phyloP scores from a whole-genome alignment of 53 echinoderm and acorn worm genomes.

The Holothuria leucospilota region DNA sequence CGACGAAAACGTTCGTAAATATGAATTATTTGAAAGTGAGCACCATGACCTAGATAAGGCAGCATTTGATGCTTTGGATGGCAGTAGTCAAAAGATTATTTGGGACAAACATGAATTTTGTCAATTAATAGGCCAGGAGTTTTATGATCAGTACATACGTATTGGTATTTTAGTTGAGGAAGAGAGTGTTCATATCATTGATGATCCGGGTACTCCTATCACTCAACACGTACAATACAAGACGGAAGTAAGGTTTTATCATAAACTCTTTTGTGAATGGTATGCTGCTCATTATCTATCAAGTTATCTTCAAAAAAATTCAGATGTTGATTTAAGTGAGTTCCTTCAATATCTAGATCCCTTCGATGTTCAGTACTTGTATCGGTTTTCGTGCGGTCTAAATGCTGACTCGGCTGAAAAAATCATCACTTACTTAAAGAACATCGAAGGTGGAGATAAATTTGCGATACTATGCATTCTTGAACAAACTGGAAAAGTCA shows the following conservation, averaged over 20 bases:
- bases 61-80: not conserved
- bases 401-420: not conserved
- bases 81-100: not conserved
- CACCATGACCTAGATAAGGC: not conserved
- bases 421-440: not conserved
- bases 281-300: not conserved
- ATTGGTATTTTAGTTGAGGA: conserved; percentile 8
- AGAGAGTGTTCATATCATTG: not conserved
- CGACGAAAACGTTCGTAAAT: not conserved
- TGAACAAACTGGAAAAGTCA: not conserved
- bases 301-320: too few species aligned
- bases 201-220: too few species aligned
- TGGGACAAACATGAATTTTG: not conserved
- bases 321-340: not conserved
- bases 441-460: not conserved
- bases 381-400: not conserved
- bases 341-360: not conserved
- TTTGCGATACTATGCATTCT: not conserved
- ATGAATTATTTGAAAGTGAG: not conserved
- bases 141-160: not conserved
- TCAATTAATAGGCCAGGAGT: not conserved
- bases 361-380: not conserved
- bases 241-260: conserved; percentile 14
- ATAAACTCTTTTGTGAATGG: conserved; percentile 27
- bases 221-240: not conserved